Base-by-base conservation (phyloP, 2,888 invertebrate species). In the Ramazzottius varieornatus region DNA sequence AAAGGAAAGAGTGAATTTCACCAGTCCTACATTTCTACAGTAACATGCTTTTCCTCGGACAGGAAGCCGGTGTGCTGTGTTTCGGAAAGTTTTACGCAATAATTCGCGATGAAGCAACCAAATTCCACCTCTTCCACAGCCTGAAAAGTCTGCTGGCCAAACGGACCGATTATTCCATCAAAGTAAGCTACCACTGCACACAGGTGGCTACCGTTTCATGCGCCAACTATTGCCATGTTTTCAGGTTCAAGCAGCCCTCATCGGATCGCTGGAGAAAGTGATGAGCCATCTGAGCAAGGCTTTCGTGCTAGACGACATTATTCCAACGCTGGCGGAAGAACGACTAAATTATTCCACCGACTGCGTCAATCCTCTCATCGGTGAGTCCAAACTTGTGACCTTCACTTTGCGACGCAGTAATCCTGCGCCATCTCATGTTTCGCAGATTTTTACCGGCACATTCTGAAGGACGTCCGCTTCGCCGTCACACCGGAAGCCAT, bases 101-200 rank as follows among this genome's bases (percentile, higher is more conserved):
- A 8, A 54, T 54, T 24, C 54, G 54, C 29, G 54, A 54, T 54
- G 54, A 54, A 16, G 4, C 54, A 4, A 54, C 29, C 20, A 54
- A 54, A 29, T 4, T 29, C 16, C n/a, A 54, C 4, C 54, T 54
- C 29, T 54, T 54, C 54, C 54, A 54, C 4, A 54, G n/a, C 4
- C 54, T 54, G 20, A 54, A 54, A 29, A 54, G n/a, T 16, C 54
- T 54, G 4, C 24, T 54, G 16, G n/a, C 16, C 54, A 54, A 54
- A 54, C n/a, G 54, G 29, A 54, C 54, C 54, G 54, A 54, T 29
- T 54, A 54, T 54, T 54, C 54, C 13, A 29, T 54, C 24, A 54
- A 54, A 24, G 54, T 54, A 54, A 40, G 20, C 20, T 8, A 40
- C 40, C 13, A 8, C 20, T 40, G 8, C 20, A 20, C 40, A 20